Percentiles rank a stretch among this genome's conserved stretches.
Evolutionary conservation across 2,113 vertebrate genomes (phyloP).

Genomic region (Ageneiosus marmoratus): DNA sequence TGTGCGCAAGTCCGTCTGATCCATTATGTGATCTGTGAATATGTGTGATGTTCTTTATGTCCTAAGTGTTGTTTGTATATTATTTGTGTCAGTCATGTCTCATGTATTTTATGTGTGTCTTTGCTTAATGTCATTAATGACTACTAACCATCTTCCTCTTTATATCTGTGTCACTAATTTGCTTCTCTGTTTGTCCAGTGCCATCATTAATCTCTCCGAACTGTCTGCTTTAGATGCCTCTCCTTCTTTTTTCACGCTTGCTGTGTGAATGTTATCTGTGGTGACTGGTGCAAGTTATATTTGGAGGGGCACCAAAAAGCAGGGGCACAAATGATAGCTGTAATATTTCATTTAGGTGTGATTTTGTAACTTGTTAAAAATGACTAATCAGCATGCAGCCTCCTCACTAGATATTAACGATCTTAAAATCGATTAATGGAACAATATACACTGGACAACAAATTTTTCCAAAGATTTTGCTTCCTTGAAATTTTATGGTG

Average conservation of each 20-base stretch:
- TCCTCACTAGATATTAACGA: neutral
- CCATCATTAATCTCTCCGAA: constrained; percentile 7
- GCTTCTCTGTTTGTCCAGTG: neutral
- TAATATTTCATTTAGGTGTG: constrained; percentile 9
- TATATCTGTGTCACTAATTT: neutral
- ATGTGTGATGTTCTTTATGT: constrained; percentile 36
- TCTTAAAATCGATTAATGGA: neutral
- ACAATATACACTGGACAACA: too few relatives aligned
- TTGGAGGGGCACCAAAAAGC: constrained; percentile 8
- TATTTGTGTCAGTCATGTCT: constrained; percentile 29
- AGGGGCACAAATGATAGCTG: neutral
- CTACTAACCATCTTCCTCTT: neutral
- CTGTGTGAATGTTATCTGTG: constrained; percentile 4
- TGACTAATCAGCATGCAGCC: constrained; percentile 5
- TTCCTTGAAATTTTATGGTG: too few relatives aligned
- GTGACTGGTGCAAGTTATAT: neutral
- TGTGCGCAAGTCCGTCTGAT: constrained; percentile 40
- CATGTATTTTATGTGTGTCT: constrained; percentile 55
- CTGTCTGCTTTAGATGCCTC: neutral
- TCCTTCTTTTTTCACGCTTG: constrained; percentile 6
- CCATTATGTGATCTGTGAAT: constrained; percentile 46
- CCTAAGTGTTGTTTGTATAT: neutral
- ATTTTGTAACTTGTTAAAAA: constrained; percentile 10
- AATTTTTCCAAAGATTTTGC: too few relatives aligned
- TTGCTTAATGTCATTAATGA: constrained; percentile 18